phyloP scores from a whole-genome alignment of 2,797 vertebrate genomes.

The Novumbra hubbsi region DNA sequence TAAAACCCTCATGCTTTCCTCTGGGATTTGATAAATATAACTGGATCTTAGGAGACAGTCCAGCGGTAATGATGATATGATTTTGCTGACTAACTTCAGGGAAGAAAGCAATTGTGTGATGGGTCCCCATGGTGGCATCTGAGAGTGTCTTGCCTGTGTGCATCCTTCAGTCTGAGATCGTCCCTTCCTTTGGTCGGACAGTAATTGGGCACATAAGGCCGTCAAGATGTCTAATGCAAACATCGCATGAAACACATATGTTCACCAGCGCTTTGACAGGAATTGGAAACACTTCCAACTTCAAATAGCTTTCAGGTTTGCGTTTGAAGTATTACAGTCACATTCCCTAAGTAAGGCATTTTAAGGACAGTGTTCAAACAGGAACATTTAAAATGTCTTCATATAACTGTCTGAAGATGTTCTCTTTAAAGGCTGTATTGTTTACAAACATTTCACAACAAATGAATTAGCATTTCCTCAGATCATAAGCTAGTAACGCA shows the following conservation, averaged over 20 bases:
- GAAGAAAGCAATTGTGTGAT: not conserved
- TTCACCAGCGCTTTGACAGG: not conserved
- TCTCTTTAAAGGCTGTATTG: not conserved
- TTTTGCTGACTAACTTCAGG: not conserved
- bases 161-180: not conserved
- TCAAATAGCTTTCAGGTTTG: not conserved
- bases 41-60: not conserved
- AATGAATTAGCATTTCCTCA: not conserved
- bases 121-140: not conserved
- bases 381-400: not conserved
- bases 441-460: not conserved
- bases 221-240: not conserved
- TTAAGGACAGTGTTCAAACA: not conserved
- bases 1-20: not conserved
- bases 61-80: not conserved
- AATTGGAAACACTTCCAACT: not conserved
- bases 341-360: not conserved
- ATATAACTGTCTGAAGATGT: not conserved
- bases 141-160: slow-evolving; percentile 1
- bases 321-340: not conserved
- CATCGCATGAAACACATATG: not conserved
- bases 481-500: not conserved
- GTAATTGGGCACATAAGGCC: slow-evolving; percentile 1
- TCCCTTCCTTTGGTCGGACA: not conserved
- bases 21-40: not conserved